Evolutionary conservation across 1,140 invertebrate genomes (phyloP).

Genomic region (Lerema accius): DNA sequence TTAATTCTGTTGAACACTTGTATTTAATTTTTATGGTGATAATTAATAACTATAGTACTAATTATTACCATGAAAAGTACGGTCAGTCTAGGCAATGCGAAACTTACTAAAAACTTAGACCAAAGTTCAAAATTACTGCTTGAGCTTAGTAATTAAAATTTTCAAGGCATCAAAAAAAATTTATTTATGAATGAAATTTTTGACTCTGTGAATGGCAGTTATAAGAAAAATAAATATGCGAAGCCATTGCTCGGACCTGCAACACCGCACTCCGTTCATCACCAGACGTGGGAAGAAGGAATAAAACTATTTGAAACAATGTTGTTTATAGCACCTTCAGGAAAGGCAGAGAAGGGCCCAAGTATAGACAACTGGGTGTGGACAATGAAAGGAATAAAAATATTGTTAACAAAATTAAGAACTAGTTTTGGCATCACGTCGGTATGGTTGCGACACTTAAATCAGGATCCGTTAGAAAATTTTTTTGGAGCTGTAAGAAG

Average conservation of each 20-base stretch:
- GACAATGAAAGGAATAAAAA: conserved; percentile 50
- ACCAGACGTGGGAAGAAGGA: neutral
- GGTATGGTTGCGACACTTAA: conserved; percentile 42
- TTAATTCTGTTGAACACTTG: too few species aligned
- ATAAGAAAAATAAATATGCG: neutral
- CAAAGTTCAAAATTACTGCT: too few species aligned
- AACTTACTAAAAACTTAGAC: too few species aligned
- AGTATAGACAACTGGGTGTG: conserved; percentile 51
- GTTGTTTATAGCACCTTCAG: neutral
- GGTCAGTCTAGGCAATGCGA: too few species aligned
- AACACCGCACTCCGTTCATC: neutral
- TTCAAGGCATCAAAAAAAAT: too few species aligned
- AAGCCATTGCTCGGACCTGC: neutral
- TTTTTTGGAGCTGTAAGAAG: conserved; percentile 41
- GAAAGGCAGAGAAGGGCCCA: conserved; percentile 35
- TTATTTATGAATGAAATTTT: neutral
- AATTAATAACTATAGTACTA: too few species aligned
- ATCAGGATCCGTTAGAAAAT: conserved; percentile 44
- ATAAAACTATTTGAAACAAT: neutral
- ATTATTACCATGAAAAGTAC: too few species aligned
- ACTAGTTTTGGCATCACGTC: conserved; percentile 34
- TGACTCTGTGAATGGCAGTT: neutral
- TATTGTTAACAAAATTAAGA: conserved; percentile 37
- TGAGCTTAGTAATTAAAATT: too few species aligned
- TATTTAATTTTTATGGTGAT: too few species aligned